Percentiles rank a stretch among this genome's conserved stretches.
These are phyloP conservation scores for Cyphomyrus discorhynchus DNA, from an alignment of 2,113 vertebrate species.

Conservation along the genomic window DNA sequence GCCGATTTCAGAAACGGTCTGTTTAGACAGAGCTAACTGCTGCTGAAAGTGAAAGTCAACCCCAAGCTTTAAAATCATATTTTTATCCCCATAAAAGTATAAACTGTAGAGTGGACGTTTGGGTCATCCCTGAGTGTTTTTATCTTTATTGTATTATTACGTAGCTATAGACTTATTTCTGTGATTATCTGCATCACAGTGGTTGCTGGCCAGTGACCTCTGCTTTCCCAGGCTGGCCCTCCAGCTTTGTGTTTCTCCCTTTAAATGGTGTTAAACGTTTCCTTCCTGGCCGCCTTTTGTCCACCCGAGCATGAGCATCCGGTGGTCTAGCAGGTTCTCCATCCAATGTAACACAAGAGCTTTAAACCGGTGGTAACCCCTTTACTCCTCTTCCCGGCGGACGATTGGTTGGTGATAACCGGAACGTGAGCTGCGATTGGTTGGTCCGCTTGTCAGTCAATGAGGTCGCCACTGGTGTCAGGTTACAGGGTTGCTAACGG, in stretches of 20 bases:
- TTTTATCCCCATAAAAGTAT: not conserved
- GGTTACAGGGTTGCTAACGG: constrained; percentile 54
- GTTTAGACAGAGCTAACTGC: not conserved
- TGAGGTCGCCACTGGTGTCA: constrained; percentile 29
- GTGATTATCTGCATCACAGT: not conserved
- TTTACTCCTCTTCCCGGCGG: constrained; percentile 23
- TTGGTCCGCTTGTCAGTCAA: constrained; percentile 39
- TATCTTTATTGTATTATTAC: not conserved
- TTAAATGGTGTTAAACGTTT: constrained; percentile 19
- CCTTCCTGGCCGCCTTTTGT: constrained; percentile 15
- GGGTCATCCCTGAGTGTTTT: not conserved
- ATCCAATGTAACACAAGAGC: constrained; percentile 53
- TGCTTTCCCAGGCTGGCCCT: not conserved
- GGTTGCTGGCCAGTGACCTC: not conserved
- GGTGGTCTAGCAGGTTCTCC: constrained; percentile 42
- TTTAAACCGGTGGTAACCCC: constrained; percentile 50
- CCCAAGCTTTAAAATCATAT: not conserved
- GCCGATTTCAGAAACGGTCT: not conserved
- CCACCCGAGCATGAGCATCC: constrained; percentile 35
- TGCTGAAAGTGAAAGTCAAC: not conserved
- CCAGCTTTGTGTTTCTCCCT: not conserved
- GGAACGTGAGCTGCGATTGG: constrained; percentile 31
- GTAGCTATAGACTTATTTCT: not conserved
- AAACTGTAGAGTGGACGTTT: not conserved
- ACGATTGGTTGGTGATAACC: constrained; percentile 38